A percentile compares a stretch with the other conserved stretches of the same genome.
These are phyloP conservation scores for Anas platyrhynchos DNA, from an alignment of 2,113 vertebrate genomes.

Conservation along the genomic window DNA sequence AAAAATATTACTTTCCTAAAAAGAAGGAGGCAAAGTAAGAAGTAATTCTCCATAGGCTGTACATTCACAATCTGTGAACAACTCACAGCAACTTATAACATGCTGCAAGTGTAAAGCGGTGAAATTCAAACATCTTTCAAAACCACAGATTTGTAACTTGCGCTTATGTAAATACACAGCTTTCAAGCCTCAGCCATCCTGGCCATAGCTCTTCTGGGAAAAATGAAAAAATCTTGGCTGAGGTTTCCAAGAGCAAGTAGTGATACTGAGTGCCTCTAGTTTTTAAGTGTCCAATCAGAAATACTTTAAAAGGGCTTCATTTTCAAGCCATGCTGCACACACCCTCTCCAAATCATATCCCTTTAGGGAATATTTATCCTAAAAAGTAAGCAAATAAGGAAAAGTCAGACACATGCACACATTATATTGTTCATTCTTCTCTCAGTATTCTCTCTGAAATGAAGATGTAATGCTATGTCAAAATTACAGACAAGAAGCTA, in stretches of 20 bases:
- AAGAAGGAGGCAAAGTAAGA: constrained; percentile 35
- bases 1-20: constrained; percentile 36
- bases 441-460: not conserved
- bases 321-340: constrained; percentile 18
- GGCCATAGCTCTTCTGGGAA: constrained; percentile 53
- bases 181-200: constrained; percentile 50
- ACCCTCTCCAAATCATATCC: constrained; percentile 23
- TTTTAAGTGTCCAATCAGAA: constrained; percentile 47
- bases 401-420: not conserved
- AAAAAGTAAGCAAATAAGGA: constrained; percentile 19
- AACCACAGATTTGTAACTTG: constrained; percentile 79
- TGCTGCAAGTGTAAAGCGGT: constrained; percentile 61
- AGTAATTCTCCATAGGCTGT: constrained; percentile 64
- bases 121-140: constrained; percentile 75
- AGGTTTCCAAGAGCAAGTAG: constrained; percentile 17
- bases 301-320: not conserved
- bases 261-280: not conserved
- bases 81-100: constrained; percentile 63
- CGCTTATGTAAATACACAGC: constrained; percentile 75
- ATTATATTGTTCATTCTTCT: not conserved
- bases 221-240: constrained; percentile 57
- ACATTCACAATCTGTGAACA: constrained; percentile 61
- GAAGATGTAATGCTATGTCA: not conserved
- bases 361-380: constrained; percentile 72
- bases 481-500: not conserved